phyloP scores from a whole-genome alignment of 2,888 invertebrate genomes.

The Epistrophe eligans region DNA sequence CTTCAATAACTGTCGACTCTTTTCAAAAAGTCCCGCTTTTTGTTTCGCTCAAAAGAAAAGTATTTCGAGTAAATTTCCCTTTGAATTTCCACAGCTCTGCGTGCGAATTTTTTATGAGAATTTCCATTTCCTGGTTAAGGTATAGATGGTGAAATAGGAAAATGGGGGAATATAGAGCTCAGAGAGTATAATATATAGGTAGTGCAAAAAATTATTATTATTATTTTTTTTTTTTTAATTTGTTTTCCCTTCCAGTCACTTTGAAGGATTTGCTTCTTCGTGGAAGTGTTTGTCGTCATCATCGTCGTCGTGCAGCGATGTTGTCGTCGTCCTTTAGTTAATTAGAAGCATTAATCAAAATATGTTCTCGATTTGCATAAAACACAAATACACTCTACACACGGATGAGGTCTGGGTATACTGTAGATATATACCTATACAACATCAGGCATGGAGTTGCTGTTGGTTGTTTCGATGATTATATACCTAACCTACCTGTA shows the following conservation, averaged over 20 bases:
- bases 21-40: constrained; percentile 53
- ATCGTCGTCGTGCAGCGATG: constrained; percentile 27
- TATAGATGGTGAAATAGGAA: constrained; percentile 6
- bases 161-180: background rate
- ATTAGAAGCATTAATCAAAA: constrained; percentile 73
- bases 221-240: constrained; percentile 10
- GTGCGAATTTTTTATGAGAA: constrained; percentile 64
- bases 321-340: constrained; percentile 62
- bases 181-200: background rate
- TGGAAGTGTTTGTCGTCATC: constrained; percentile 41
- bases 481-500: too few species aligned
- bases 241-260: constrained; percentile 11
- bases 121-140: constrained; percentile 56
- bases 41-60: constrained; percentile 41
- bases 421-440: background rate
- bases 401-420: background rate
- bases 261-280: constrained; percentile 26
- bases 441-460: background rate
- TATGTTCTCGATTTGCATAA: constrained; percentile 64
- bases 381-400: constrained; percentile 46
- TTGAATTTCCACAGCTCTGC: constrained; percentile 70
- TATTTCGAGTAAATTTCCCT: constrained; percentile 63
- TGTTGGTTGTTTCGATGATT: constrained; percentile 1
- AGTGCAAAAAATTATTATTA: constrained; percentile 4
- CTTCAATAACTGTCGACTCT: constrained; percentile 47